Evolutionary conservation across 2,113 vertebrate genomes (phyloP).

Genomic region (Hystrix cristata): DNA sequence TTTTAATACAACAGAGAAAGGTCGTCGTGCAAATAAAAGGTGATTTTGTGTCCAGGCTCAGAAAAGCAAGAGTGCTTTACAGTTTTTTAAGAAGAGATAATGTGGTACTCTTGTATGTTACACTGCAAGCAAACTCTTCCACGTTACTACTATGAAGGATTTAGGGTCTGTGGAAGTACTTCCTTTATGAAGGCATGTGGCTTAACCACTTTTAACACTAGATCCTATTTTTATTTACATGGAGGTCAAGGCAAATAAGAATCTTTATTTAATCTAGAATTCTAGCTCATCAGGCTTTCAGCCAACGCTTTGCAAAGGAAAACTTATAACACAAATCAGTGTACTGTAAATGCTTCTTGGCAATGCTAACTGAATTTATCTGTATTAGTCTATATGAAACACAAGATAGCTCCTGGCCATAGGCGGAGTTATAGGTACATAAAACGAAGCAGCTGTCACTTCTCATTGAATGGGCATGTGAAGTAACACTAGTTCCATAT

Average conservation of each 20-base stretch:
- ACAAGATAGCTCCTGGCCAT: neutral
- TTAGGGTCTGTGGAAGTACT: slow-evolving; percentile 61
- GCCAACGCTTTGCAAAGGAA: slow-evolving; percentile 36
- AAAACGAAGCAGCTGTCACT: neutral
- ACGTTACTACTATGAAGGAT: slow-evolving; percentile 62
- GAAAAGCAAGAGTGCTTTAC: slow-evolving; percentile 33
- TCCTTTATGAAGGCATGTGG: slow-evolving; percentile 62
- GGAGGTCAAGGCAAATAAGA: slow-evolving; percentile 68
- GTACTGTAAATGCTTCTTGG: neutral
- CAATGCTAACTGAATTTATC: slow-evolving; percentile 35
- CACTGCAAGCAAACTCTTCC: slow-evolving; percentile 75
- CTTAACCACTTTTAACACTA: slow-evolving; percentile 79
- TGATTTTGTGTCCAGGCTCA: slow-evolving; percentile 61
- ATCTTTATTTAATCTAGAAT: slow-evolving; percentile 66
- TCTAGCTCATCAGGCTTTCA: slow-evolving; percentile 55
- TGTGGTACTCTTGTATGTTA: slow-evolving; percentile 73
- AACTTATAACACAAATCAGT: slow-evolving; percentile 50
- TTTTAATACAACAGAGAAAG: slow-evolving; percentile 39
- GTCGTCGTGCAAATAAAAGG: neutral
- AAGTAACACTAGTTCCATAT: neutral
- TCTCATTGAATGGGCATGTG: neutral
- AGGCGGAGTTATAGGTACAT: neutral
- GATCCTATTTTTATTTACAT: slow-evolving; percentile 80
- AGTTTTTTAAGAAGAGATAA: neutral
- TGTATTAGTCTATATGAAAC: neutral